Evolutionary conservation across 2,113 vertebrate species (phyloP), one percentile per base, ranked within the genome.

Genomic region (Haliaeetus leucogaster): DNA sequence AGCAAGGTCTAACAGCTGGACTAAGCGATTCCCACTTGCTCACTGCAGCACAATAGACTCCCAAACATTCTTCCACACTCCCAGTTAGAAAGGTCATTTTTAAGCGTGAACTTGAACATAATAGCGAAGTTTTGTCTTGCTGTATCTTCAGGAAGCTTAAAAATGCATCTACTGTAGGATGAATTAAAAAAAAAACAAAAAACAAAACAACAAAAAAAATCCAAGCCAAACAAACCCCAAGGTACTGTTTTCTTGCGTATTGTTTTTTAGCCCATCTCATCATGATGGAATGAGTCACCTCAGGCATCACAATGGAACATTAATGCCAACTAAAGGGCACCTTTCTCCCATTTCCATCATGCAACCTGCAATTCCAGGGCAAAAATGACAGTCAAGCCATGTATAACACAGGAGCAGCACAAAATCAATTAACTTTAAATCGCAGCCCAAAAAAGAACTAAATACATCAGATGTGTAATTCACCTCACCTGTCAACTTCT

Each of bases 1-100:
- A 96, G 82, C 73, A 65, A 94, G 8, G 70, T 79, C 92, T 95
- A 93, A 90, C 95, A 93, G 92, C 90, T 94, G 92, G 74, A 88
- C 70, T 82, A 90, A 82, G 70, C 3, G 0, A 79, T 93, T 95
- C 84, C 71, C 32, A 76, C 84, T 90, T 93, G 56, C 58, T 92
- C 82, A 50, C 74, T 1, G 32, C 32, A 93, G 84, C 22, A 87
- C 70, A 93, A 85, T 10, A 63, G 89, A 67, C 52, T 84, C 23
- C 59, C 29, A 59, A 84, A 42, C 47, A 40, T 74, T 91, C 32
- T 62, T 91, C 74, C 47, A 36, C 61, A 74, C n/a, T 87, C 55
- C 12, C 18, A 40, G 43, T n/a, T 29, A 62, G 73, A 94, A 85
- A 82, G 65, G n/a, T 61, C 53, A 65, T 45, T 93, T 93, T 90